Percentiles rank a stretch among this genome's conserved stretches.
Evolutionary conservation across 2,113 vertebrate species (phyloP).

Genomic region (Dromaius novaehollandiae): DNA sequence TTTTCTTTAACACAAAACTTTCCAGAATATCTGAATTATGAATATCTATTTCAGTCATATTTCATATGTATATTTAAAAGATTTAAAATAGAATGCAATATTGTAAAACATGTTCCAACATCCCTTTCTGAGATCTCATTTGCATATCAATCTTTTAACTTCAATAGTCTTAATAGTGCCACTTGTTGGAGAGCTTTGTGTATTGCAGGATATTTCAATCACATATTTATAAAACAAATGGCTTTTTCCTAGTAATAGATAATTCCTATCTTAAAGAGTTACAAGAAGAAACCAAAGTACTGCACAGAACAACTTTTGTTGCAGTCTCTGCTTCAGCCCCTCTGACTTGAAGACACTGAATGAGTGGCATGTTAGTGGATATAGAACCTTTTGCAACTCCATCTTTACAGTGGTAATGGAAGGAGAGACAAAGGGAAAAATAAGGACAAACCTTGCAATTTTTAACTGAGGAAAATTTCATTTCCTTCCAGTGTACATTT

Average conservation of each 20-base stretch:
- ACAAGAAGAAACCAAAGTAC: background rate
- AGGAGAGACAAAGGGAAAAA: slow-evolving; percentile 7
- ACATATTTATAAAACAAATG: slow-evolving; percentile 8
- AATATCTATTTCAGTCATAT: background rate
- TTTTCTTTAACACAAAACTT: slow-evolving; percentile 38
- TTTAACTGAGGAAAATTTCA: background rate
- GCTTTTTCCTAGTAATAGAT: slow-evolving; percentile 18
- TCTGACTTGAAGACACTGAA: background rate
- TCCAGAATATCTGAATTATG: background rate
- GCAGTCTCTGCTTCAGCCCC: background rate
- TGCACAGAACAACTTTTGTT: background rate
- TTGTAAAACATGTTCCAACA: slow-evolving; percentile 68
- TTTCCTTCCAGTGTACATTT: slow-evolving; percentile 6
- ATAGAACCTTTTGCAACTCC: background rate
- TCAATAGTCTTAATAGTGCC: slow-evolving; percentile 52
- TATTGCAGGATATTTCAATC: slow-evolving; percentile 39
- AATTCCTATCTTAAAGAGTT: slow-evolving; percentile 27
- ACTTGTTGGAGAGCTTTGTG: slow-evolving; percentile 23
- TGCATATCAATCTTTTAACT: slow-evolving; percentile 48
- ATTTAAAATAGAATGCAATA: slow-evolving; percentile 32
- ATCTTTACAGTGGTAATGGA: background rate
- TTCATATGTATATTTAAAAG: slow-evolving; percentile 49
- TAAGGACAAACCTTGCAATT: background rate
- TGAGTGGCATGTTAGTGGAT: background rate
- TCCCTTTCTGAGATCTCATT: slow-evolving; percentile 54